A percentile compares a stretch with the other conserved stretches of the same genome.
These are phyloP conservation scores for Noctua pronuba DNA, from an alignment of 2,888 invertebrate genomes.

Conservation along the genomic window DNA sequence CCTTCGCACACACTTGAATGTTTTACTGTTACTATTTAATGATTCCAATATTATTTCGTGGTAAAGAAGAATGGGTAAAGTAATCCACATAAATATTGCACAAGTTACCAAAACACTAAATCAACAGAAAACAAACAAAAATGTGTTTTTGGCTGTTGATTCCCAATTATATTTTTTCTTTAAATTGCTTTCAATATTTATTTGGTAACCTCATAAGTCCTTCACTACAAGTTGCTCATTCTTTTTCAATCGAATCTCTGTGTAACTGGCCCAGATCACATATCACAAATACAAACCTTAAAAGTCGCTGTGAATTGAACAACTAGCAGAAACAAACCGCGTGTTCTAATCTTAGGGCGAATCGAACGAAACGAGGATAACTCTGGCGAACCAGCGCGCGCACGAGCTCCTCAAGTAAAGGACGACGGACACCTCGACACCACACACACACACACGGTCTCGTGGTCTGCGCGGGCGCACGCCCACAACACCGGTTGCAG, in stretches of 20 bases:
- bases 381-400: constrained; percentile 98
- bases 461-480: constrained; percentile 76
- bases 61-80: constrained; percentile 48
- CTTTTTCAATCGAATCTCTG: constrained; percentile 42
- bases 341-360: constrained; percentile 91
- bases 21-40: constrained; percentile 44
- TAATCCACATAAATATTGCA: not conserved
- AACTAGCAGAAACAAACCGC: constrained; percentile 78
- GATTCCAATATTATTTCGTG: constrained; percentile 25
- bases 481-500: constrained; percentile 69
- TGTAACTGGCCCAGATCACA: constrained; percentile 45
- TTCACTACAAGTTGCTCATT: constrained; percentile 23
- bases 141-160: not conserved
- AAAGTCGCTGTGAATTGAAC: constrained; percentile 81
- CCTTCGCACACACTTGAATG: constrained; percentile 49
- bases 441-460: constrained; percentile 79
- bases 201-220: not conserved
- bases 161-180: not conserved
- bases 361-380: constrained; percentile 98
- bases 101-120: not conserved
- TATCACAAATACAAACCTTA: constrained; percentile 35
- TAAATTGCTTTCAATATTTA: not conserved
- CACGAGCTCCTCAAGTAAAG: constrained; percentile 98
- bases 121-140: not conserved
- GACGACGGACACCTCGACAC: constrained; percentile 78